Evolutionary conservation across 2,888 invertebrate species (phyloP), one percentile per base, ranked within the genome.

Genomic region (Epistrophella euchroma): DNA sequence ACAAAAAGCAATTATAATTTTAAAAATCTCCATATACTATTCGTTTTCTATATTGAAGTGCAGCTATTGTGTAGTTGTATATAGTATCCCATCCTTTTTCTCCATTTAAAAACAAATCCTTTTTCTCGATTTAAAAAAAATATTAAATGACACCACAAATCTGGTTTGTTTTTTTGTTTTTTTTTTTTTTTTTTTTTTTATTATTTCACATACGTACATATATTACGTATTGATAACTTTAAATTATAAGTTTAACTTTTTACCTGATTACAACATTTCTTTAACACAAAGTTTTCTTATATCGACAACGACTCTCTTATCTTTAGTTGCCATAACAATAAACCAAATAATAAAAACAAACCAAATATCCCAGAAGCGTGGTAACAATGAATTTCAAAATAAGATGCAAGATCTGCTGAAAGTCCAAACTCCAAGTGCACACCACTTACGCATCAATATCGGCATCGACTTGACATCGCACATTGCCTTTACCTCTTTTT

Each of bases 361-460:
- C 64, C n/a, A 5, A 25, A 11, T 40, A 5, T 28, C 28, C 28
- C 4, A 2, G 4, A 2, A 25, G 4, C 13, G 45, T 17, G 17
- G 17, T 11, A 25, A 4, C 4, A 76, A 52, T 40, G 28, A 72
- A 72, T 66, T 66, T 66, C 72, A 64, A 73, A 66, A 73, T 52
- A 55, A 66, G 50, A 68, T 68, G 40, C 28, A 40, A 58, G n/a
- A 60, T 15, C 43, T 40, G 58, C 50, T 68, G 47, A 68, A 60
- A 73, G 74, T 74, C 50, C 32, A 37, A 60, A 43, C 56, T 52
- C 40, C 32, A 28, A 50, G 52, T 73, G 22, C 74, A 19, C 62
- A 52, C 17, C 7, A 32, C 22, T 68, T 68, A 68, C 52, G 68
- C 68, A 68, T 64, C 22, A 13, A 37, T 37, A 60, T 32, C 55